Evolutionary conservation across 2,113 vertebrate genomes (phyloP).

Genomic region (Passerina amoena): DNA sequence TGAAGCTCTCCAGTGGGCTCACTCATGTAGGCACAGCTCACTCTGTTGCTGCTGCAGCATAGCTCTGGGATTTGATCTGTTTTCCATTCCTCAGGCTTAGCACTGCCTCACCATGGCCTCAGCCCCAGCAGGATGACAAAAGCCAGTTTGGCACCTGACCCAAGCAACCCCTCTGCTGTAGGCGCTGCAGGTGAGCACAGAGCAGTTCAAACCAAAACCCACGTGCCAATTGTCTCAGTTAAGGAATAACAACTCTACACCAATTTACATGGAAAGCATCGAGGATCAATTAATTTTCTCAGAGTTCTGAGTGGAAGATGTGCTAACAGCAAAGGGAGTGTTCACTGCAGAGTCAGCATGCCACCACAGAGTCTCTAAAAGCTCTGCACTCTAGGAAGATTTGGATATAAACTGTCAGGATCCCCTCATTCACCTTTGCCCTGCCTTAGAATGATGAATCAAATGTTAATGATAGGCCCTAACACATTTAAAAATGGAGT

Average conservation of each 20-base stretch:
- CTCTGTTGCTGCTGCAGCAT: neutral
- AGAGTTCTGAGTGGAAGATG: neutral
- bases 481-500: neutral
- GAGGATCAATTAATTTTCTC: neutral
- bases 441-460: neutral
- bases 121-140: neutral
- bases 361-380: neutral
- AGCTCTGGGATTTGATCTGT: neutral
- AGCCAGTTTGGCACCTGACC: neutral
- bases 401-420: neutral
- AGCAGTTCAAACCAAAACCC: neutral
- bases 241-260: neutral
- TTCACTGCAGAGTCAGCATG: neutral
- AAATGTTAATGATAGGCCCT: neutral
- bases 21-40: rapidly evolving
- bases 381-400: neutral
- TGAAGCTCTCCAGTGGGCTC: neutral
- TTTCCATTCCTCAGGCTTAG: neutral
- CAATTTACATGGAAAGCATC: neutral
- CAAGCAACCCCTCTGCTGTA: neutral
- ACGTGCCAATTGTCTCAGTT: rapidly evolving
- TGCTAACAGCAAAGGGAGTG: neutral
- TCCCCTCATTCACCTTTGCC: neutral
- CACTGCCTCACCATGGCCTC: neutral
- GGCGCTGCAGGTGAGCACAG: rapidly evolving